Evolutionary conservation across 2,888 invertebrate species (phyloP), one percentile per base, ranked within the genome.

Genomic region (Mylabris sibirica): DNA sequence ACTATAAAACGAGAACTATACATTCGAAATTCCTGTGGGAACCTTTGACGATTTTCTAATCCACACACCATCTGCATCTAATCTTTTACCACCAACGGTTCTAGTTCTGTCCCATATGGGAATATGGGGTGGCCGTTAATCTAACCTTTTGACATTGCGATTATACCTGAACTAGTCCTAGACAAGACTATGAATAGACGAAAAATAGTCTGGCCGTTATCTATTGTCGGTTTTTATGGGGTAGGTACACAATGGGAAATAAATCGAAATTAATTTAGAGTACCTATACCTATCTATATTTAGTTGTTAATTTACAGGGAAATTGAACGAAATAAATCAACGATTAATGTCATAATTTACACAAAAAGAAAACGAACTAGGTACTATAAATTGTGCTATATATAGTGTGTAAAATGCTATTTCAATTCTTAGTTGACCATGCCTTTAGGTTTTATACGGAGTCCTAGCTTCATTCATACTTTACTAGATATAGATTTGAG

Each of bases 101-200:
- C 11, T 64, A 67, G 63, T 70, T 66, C 65, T 68, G 75, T 71
- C 76, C 76, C 74, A 67, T 75, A 73, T 73, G 74, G 68, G 76
- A 75, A 75, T 76, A 68, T 38, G 69, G 64, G 73, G 72, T 12
- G 63, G 26, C n/a, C n/a, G n/a, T 59, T 22, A 26, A 72, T 60
- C 44, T 73, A 65, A 74, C 74, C 75, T 76, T 49, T 75, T 75
- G 74, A 73, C 74, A 73, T 30, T 30, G 30, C 64, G 20, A 20
- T 49, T 49, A 20, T 69, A 69, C 69, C 69, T 69, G 69, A 11
- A 60, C 69, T 69, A 69, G 69, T 60, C 66, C 44, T 68, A 68
- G 65, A 59, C 62, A 38, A 41, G 17, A 34, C 34, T 44, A 49
- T 63, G 49, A 57, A 61, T 57, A 59, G 44, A 26, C n/a, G 30